Conservation (phyloP, 2,113 vertebrate species). For the Chauna torquata region DNA sequence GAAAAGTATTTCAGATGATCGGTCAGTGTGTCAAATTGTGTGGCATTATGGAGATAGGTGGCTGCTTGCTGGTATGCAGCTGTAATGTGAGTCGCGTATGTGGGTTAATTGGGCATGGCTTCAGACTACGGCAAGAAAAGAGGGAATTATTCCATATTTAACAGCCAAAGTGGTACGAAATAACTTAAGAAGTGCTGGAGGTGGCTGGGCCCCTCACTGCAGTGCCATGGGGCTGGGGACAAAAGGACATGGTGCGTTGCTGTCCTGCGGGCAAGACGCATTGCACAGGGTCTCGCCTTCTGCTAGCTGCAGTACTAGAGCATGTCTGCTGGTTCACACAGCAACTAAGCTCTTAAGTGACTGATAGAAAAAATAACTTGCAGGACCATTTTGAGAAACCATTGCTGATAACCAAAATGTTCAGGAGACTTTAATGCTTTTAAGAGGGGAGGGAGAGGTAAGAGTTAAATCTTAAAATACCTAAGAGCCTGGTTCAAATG, state of each 20-base stretch:
- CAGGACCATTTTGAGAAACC: background rate
- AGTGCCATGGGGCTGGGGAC: background rate
- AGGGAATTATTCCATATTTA: background rate
- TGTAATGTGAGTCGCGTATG: background rate
- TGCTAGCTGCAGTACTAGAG: rapidly evolving
- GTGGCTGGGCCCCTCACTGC: background rate
- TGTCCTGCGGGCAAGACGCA: rapidly evolving
- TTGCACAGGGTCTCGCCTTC: background rate
- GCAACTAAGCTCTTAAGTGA: background rate
- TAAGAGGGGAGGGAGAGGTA: background rate
- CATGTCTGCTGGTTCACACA: background rate
- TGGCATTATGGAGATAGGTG: background rate
- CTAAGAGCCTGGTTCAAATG: background rate
- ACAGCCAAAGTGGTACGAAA: background rate
- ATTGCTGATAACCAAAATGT: background rate
- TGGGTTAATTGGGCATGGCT: background rate
- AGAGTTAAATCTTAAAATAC: background rate
- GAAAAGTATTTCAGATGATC: background rate
- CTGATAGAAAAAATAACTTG: background rate
- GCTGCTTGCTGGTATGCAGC: background rate
- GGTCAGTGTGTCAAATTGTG: background rate
- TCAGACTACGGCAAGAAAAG: background rate
- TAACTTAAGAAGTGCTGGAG: background rate
- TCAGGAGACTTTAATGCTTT: background rate
- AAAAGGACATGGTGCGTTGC: rapidly evolving